These are phyloP conservation scores for Bucorvus abyssinicus DNA, from an alignment of 2,797 vertebrate species.

Conservation along the genomic window DNA sequence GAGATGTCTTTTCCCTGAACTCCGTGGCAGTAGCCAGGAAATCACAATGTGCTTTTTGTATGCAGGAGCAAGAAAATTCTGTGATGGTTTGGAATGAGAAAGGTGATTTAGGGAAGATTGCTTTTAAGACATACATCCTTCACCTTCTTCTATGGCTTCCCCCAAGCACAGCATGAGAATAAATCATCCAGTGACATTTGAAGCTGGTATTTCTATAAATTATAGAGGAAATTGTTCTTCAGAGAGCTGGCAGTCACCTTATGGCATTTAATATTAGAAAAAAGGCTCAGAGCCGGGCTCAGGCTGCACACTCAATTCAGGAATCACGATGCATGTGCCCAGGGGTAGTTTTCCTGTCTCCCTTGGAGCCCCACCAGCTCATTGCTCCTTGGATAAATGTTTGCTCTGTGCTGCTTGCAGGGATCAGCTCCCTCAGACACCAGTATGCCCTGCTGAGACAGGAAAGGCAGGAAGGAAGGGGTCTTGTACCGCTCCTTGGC, in stretches of 20 bases:
- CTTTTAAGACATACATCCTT: not conserved
- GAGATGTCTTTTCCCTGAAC: not conserved
- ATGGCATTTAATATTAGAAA: not conserved
- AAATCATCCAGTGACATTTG: not conserved
- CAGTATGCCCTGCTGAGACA: not conserved
- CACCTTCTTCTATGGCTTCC: not conserved
- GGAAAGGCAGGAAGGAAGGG: not conserved
- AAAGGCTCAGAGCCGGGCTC: not conserved
- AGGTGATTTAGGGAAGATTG: not conserved
- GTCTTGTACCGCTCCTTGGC: not conserved
- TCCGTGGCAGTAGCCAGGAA: not conserved
- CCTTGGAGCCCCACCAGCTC: not conserved
- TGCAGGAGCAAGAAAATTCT: not conserved
- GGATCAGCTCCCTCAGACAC: not conserved
- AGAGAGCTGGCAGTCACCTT: not conserved
- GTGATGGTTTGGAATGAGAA: not conserved
- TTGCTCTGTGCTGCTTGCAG: not conserved
- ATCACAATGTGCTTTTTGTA: not conserved
- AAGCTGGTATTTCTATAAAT: not conserved
- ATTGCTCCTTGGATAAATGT: not conserved
- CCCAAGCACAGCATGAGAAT: not conserved
- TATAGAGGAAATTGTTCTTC: not conserved
- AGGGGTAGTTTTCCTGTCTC: not conserved
- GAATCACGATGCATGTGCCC: accelerated
- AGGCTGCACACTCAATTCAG: not conserved